phyloP scores from a whole-genome alignment of 2,113 vertebrate genomes.

The Phylloscopus whistleri region DNA sequence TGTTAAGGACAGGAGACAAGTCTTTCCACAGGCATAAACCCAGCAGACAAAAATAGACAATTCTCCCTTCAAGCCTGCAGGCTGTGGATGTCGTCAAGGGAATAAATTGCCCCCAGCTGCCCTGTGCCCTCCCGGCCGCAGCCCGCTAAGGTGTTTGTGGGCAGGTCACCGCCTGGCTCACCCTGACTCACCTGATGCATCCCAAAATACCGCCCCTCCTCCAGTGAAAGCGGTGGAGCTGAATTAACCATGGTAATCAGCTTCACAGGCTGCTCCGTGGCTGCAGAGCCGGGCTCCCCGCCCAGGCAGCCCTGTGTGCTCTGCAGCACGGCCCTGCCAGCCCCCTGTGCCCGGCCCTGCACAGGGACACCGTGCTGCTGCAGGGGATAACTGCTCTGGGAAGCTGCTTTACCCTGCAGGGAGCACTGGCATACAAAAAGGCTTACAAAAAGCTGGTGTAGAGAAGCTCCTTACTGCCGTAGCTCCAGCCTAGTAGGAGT shows the following conservation, averaged over 20 bases:
- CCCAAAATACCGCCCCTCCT: not conserved
- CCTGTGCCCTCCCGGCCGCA: not conserved
- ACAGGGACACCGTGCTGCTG: not conserved
- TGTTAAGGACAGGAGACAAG: not conserved
- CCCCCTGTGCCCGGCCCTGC: not conserved
- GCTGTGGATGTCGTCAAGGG: not conserved
- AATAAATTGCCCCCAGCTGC: conserved; percentile 21
- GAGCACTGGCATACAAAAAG: not conserved
- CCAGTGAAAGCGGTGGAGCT: not conserved
- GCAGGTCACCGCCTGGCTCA: not conserved
- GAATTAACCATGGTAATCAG: not conserved
- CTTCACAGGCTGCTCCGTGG: not conserved
- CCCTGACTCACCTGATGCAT: not conserved
- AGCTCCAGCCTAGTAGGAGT: not conserved
- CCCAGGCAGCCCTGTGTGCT: not conserved
- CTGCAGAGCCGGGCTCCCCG: not conserved
- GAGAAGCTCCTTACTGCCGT: not conserved
- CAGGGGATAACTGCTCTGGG: not conserved
- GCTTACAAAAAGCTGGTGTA: not conserved
- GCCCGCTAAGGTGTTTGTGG: not conserved
- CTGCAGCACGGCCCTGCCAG: not conserved
- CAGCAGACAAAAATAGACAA: conserved; percentile 9
- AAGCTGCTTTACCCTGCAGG: not conserved
- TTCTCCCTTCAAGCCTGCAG: not conserved
- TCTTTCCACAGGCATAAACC: not conserved